Conservation (phyloP, 2,888 invertebrate genomes). For the Eupithecia centaureata region DNA sequence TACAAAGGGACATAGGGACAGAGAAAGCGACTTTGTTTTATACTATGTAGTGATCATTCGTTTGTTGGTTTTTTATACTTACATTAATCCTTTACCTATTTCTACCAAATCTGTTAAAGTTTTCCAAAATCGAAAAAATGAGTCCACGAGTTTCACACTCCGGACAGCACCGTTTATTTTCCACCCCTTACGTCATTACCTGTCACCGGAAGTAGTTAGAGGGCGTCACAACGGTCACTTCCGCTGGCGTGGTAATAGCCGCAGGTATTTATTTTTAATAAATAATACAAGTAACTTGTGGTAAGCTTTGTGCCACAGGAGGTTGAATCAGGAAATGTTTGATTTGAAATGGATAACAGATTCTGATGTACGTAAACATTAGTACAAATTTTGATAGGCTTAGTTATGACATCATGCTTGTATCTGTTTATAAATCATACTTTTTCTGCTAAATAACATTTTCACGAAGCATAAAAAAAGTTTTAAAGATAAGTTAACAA, state of each 20-base stretch:
- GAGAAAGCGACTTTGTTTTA: too few relatives aligned
- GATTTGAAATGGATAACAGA: not conserved
- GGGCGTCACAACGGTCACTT: constrained; percentile 58
- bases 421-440: not conserved
- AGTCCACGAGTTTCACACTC: not conserved
- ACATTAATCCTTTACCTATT: not conserved
- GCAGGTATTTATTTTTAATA: constrained; percentile 36
- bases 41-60: too few relatives aligned
- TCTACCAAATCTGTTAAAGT: not conserved
- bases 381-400: too few relatives aligned
- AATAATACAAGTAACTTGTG: constrained; percentile 15
- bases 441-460: not conserved
- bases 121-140: not conserved
- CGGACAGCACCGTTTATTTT: constrained; percentile 14
- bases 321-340: not conserved
- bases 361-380: not conserved
- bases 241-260: constrained; percentile 62
- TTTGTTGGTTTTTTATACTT: too few relatives aligned
- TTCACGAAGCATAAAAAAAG: not conserved
- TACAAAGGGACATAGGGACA: too few relatives aligned
- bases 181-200: constrained; percentile 53
- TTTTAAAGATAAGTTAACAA: not conserved
- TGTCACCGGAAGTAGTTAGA: constrained; percentile 66
- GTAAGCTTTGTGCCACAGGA: not conserved
- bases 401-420: not conserved